A percentile compares a stretch with the other conserved stretches of the same genome.
These are phyloP conservation scores for Lophius piscatorius DNA, from an alignment of 2,113 vertebrate species.

Conservation along the genomic window DNA sequence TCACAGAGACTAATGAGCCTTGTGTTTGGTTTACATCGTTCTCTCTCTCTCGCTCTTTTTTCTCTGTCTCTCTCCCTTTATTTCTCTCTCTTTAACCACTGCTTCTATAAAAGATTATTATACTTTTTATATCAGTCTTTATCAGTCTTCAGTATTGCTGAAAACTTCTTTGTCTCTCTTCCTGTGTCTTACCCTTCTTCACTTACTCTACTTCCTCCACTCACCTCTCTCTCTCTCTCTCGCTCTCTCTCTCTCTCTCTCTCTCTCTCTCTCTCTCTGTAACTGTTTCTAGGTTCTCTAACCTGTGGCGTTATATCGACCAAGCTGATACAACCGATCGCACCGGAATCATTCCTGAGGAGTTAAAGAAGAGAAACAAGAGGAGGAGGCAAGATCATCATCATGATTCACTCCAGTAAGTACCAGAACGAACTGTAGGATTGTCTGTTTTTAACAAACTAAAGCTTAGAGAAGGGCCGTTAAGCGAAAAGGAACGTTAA, in stretches of 20 bases:
- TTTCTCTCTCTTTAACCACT: no score
- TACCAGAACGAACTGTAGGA: not conserved
- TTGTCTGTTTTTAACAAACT: not conserved
- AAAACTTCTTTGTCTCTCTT: not conserved
- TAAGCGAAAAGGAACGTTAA: no score
- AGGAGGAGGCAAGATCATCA: not conserved
- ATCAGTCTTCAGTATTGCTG: no score
- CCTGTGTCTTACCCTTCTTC: conserved; percentile 1
- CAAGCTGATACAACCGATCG: not conserved
- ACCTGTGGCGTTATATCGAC: conserved; percentile 8
- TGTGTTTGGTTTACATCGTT: no score
- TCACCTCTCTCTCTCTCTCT: conserved; percentile 27
- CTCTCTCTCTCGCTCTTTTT: no score
- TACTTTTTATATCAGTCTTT: no score
- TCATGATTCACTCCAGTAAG: conserved; percentile 68
- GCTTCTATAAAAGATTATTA: no score
- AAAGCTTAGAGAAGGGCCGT: not conserved
- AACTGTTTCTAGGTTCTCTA: conserved; percentile 5
- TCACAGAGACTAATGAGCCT: no score
- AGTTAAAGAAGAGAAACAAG: not conserved
- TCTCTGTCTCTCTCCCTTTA: no score
- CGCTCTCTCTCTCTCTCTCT: not conserved
- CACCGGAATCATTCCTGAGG: not conserved
- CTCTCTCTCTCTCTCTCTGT: not conserved
- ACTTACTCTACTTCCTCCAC: conserved; percentile 45